Conservation (phyloP, 2,888 invertebrate species). For the Ectobius pallidus region DNA sequence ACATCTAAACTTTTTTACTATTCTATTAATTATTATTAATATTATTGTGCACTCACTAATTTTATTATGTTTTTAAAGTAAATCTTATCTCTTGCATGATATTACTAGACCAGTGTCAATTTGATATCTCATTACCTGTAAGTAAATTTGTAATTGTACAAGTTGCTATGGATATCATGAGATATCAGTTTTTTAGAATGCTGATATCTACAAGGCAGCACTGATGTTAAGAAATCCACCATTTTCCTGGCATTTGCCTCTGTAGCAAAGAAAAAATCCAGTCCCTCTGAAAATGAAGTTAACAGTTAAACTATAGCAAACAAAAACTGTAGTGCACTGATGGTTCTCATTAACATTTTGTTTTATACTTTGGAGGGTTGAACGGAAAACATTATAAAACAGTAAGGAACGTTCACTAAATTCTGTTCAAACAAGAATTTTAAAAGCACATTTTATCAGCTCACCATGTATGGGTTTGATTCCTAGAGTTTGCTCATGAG, state of each 20-base stretch:
- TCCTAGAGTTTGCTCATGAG: constrained; percentile 87
- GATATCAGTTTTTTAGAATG: constrained; percentile 95
- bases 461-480: constrained; percentile 83
- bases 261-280: constrained; percentile 93
- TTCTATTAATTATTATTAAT: too few relatives aligned
- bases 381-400: too few relatives aligned
- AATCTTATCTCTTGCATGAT: too few relatives aligned
- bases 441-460: too few relatives aligned
- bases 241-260: constrained; percentile 93
- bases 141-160: constrained; percentile 95
- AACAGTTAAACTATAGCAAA: constrained; percentile 47
- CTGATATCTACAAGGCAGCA: constrained; percentile 86
- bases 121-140: constrained; percentile 65
- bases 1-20: too few relatives aligned
- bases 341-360: background rate
- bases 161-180: constrained; percentile 96
- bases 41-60: too few relatives aligned
- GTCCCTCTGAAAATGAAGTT: too few relatives aligned
- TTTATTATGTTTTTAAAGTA: too few relatives aligned
- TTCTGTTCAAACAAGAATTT: too few relatives aligned
- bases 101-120: too few relatives aligned
- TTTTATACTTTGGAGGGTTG: background rate
- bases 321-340: background rate
- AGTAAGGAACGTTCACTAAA: too few relatives aligned
- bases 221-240: constrained; percentile 88